These are phyloP conservation scores for Garrulus glandarius DNA, from an alignment of 2,797 vertebrate species.

Conservation along the genomic window DNA sequence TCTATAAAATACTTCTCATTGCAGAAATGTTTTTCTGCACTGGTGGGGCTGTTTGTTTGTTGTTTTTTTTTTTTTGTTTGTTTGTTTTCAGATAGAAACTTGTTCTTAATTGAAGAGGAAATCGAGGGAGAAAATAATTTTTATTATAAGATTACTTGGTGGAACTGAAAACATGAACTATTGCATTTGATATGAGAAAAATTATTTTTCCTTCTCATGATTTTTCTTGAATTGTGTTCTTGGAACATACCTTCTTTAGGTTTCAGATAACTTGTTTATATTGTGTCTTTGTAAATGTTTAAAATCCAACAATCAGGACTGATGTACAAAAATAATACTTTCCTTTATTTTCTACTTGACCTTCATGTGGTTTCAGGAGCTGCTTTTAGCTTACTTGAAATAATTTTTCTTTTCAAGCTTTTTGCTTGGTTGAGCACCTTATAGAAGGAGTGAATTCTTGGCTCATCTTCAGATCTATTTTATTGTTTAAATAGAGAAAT, in stretches of 20 bases:
- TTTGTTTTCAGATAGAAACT: not conserved
- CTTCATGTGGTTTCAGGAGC: not conserved
- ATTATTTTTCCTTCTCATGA: not conserved
- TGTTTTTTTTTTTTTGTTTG: not conserved
- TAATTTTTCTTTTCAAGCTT: not conserved
- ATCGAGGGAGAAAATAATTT: not conserved
- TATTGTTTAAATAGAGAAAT: not conserved
- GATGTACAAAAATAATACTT: not conserved
- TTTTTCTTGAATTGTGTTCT: conserved; percentile 15
- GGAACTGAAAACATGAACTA: not conserved
- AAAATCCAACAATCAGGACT: not conserved
- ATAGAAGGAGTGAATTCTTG: not conserved
- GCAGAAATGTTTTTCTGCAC: not conserved
- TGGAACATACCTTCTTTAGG: not conserved
- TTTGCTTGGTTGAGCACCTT: not conserved
- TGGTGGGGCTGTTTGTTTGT: not conserved
- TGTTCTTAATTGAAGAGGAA: not conserved
- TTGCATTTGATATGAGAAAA: not conserved
- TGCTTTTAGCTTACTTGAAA: not conserved
- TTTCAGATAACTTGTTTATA: conserved; percentile 25
- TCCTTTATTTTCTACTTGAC: not conserved
- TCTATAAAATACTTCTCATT: not conserved
- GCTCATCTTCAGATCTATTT: not conserved
- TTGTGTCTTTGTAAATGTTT: not conserved
- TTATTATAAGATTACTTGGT: not conserved